Base-by-base conservation (phyloP, 2,888 invertebrate genomes). In the Drosophila ochracea region DNA sequence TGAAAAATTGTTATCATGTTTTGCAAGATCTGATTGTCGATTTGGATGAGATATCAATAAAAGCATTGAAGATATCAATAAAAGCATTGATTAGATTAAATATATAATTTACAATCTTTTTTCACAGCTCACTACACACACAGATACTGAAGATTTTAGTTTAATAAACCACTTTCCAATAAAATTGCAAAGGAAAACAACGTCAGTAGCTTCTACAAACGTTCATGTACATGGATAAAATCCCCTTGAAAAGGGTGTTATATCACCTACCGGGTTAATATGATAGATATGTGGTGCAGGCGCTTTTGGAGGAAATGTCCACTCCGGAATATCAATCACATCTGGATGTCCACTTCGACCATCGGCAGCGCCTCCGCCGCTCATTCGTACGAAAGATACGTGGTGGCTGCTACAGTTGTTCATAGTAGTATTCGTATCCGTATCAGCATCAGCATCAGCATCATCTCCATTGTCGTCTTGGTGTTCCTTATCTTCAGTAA, bases 241-340 rank as follows among this genome's bases (percentile, higher is more conserved):
- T 21, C 21, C 4, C 1, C 0, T 21, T 31, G 11, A 35, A 28
- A 39, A 35, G 16, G 39, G n/a, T 2, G 13, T 25, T 5, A n/a
- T 54, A 49, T 43, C 73, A 91, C 95, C 94, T 94, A 97, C 97
- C 96, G 89, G 82, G 95, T 96, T 96, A 93, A 96, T 96, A 93
- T 94, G 94, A 94, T 95, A 92, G 77, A 93, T 91, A 94, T 96
- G 96, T 94, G 96, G 96, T 93, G 96, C 95, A 91, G 96, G 96
- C 93, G 96, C 95, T 93, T 96, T 96, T 91, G 97, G 97, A 92
- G 97, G 97, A 94, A 97, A 97, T 93, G 97, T 96, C 97, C 97
- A 97, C 93, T 96, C 95, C 72, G 83, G 91, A 25, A 64, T 72
- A 43, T 76, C 90, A 33, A 70, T 50, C 39, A 95, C 94, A 78